Percentiles rank a stretch among this genome's conserved stretches.
These are phyloP conservation scores for Gallirallus australis DNA, from an alignment of 2,797 vertebrate genomes.

Conservation along the genomic window DNA sequence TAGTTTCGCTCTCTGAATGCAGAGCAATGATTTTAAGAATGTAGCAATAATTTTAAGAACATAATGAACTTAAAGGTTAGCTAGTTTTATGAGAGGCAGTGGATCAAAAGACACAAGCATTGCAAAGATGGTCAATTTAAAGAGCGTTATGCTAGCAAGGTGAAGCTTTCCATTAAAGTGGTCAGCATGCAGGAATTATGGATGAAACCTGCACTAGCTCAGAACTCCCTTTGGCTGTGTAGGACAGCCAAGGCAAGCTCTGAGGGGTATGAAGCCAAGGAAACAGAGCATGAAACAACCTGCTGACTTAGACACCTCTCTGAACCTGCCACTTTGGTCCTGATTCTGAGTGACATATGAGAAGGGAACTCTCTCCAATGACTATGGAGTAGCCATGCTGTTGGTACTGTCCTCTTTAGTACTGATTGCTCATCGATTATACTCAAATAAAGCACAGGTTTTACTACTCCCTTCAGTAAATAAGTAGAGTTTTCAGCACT, in stretches of 20 bases:
- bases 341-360: neutral
- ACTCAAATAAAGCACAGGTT: neutral
- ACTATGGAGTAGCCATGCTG: neutral
- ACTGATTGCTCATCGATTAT: neutral
- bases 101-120: constrained; percentile 35
- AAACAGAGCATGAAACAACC: neutral
- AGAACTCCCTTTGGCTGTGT: neutral
- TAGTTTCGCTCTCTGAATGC: constrained; percentile 37
- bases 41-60: constrained; percentile 36
- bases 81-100: constrained; percentile 42
- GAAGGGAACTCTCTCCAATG: neutral
- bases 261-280: neutral
- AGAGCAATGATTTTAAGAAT: constrained; percentile 35
- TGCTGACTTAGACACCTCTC: neutral
- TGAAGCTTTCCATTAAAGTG: constrained; percentile 62
- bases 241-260: neutral
- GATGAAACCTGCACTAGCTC: constrained; percentile 4
- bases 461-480: neutral
- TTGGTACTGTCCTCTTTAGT: neutral
- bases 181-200: neutral
- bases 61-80: constrained; percentile 60
- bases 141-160: neutral
- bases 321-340: neutral
- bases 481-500: neutral
- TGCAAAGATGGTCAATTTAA: constrained; percentile 14